A percentile compares a stretch with the other conserved stretches of the same genome.
These are phyloP conservation scores for Xanthorhoe designata DNA, from an alignment of 2,888 invertebrate genomes.

Conservation along the genomic window DNA sequence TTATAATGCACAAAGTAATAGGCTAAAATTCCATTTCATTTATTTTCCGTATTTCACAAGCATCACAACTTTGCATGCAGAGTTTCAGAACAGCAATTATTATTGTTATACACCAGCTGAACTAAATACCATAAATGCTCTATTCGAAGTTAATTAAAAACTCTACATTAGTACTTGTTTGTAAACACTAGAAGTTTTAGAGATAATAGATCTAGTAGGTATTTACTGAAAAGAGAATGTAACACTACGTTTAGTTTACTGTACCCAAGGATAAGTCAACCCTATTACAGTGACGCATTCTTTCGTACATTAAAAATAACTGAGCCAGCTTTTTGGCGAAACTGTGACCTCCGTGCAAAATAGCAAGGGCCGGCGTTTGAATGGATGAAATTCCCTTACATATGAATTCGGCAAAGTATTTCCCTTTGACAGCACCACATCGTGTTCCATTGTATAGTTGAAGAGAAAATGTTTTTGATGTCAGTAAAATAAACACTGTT, in stretches of 20 bases:
- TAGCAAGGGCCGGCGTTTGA: constrained; percentile 33
- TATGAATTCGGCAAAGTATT: constrained; percentile 45
- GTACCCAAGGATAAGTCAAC: too few relatives aligned
- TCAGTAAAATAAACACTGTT: constrained; percentile 11
- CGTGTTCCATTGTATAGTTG: constrained; percentile 31
- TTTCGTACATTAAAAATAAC: not conserved
- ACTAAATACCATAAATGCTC: constrained; percentile 16
- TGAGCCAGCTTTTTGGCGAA: not conserved
- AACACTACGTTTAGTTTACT: too few relatives aligned
- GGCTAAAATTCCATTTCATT: constrained; percentile 8
- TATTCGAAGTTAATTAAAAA: constrained; percentile 8
- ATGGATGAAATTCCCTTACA: constrained; percentile 42
- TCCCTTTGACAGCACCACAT: constrained; percentile 43
- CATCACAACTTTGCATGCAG: constrained; percentile 17
- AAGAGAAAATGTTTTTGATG: constrained; percentile 30
- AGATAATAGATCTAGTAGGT: too few relatives aligned
- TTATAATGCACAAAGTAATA: constrained; percentile 11
- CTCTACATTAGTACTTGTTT: not conserved
- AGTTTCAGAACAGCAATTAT: constrained; percentile 19
- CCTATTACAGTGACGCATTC: not conserved
- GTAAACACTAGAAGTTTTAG: not conserved
- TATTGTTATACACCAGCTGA: not conserved
- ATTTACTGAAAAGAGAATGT: too few relatives aligned
- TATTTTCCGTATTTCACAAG: constrained; percentile 8
- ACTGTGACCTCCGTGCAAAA: constrained; percentile 42